Percentiles rank a stretch among this genome's conserved stretches.
phyloP scores from a whole-genome alignment of 1,140 invertebrate genomes.

The Cephus cinctus region DNA sequence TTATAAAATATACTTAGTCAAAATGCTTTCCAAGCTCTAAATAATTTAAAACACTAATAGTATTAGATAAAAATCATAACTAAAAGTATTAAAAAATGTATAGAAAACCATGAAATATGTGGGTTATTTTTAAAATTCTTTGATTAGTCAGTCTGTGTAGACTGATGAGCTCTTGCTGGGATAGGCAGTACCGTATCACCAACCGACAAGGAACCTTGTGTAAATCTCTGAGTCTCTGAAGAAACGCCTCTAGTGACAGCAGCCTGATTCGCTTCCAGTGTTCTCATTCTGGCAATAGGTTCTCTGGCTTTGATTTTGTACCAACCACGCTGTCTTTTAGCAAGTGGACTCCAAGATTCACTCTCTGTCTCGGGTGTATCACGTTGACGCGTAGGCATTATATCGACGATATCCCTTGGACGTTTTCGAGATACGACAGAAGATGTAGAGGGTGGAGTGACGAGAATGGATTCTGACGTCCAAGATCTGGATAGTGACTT shows the following conservation, averaged over 20 bases:
- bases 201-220: conserved; percentile 32
- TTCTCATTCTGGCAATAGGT: conserved; percentile 34
- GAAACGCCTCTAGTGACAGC: conserved; percentile 20
- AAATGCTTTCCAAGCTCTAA: too few species aligned
- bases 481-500: too few species aligned
- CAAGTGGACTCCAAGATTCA: conserved; percentile 24
- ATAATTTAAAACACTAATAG: too few species aligned
- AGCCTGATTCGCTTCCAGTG: neutral
- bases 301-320: conserved; percentile 35
- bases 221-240: conserved; percentile 33
- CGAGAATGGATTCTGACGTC: too few species aligned
- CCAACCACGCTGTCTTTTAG: conserved; percentile 38
- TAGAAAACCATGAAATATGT: too few species aligned
- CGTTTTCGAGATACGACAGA: too few species aligned
- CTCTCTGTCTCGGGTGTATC: neutral
- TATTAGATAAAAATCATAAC: too few species aligned
- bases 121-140: too few species aligned
- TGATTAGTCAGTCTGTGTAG: conserved; percentile 27
- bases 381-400: neutral
- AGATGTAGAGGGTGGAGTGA: too few species aligned
- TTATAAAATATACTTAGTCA: too few species aligned
- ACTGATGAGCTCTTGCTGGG: conserved; percentile 31
- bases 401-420: conserved; percentile 8
- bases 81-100: too few species aligned
- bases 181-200: conserved; percentile 29